A percentile compares a stretch with the other conserved stretches of the same genome.
Evolutionary conservation across 2,113 vertebrate species (phyloP).

Genomic region (Varanus salvator): DNA sequence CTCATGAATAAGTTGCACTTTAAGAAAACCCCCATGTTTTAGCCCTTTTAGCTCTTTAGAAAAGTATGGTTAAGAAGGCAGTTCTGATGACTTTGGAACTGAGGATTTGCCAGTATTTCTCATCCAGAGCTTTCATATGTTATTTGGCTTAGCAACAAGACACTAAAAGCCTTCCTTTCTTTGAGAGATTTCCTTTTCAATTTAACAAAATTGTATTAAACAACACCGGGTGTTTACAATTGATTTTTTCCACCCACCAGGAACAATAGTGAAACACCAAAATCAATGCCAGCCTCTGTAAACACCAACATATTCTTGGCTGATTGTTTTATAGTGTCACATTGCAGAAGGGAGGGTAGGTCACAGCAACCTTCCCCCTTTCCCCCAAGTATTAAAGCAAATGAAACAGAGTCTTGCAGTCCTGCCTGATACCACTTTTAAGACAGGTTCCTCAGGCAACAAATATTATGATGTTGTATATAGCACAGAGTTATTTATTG

Average conservation of each 20-base stretch:
- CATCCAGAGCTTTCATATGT: conserved; percentile 26
- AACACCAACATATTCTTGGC: conserved; percentile 49
- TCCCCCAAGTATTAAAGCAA: not conserved
- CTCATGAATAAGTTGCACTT: not conserved
- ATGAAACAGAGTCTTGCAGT: not conserved
- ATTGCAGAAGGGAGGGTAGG: not conserved
- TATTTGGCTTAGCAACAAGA: conserved; percentile 24
- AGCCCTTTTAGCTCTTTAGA: not conserved
- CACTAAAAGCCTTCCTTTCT: conserved; percentile 38
- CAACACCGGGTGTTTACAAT: conserved; percentile 53
- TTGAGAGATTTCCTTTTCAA: conserved; percentile 36
- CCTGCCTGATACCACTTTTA: not conserved
- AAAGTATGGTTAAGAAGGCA: not conserved
- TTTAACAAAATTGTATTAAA: conserved; percentile 50
- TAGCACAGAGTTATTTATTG: not conserved
- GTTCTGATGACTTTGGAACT: not conserved
- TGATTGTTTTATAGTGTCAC: conserved; percentile 43
- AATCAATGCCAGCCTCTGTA: conserved; percentile 47
- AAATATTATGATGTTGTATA: conserved; percentile 5
- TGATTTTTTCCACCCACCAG: conserved; percentile 64
- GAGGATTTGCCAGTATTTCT: not conserved
- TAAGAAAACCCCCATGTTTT: not conserved
- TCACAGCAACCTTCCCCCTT: not conserved
- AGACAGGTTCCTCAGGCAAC: not conserved
- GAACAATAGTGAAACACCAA: conserved; percentile 57